Conservation (phyloP, 2,797 vertebrate genomes). For the Fistularia commersonii region DNA sequence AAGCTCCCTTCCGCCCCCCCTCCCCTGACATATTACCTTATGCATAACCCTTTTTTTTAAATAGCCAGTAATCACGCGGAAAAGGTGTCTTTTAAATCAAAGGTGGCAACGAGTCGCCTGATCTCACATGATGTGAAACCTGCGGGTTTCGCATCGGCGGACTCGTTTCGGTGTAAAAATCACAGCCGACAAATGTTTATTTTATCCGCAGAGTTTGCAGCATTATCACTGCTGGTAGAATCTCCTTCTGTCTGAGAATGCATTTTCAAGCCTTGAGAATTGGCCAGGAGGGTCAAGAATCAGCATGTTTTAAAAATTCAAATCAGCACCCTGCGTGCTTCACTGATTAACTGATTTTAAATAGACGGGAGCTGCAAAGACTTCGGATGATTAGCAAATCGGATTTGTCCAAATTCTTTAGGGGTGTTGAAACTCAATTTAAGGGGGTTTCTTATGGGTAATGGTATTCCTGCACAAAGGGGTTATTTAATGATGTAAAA, state of each 20-base stretch:
- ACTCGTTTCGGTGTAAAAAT: conserved; percentile 6
- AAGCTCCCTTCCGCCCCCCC: too few species aligned
- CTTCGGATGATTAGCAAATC: conserved; percentile 18
- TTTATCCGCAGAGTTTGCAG: conserved; percentile 1
- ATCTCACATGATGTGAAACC: background rate
- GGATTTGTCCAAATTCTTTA: conserved; percentile 2
- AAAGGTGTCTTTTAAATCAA: conserved; percentile 7
- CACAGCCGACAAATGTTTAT: background rate
- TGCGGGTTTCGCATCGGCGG: conserved; percentile 2
- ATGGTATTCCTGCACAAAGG: conserved; percentile 1
- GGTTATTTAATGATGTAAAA: background rate
- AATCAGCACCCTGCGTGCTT: background rate
- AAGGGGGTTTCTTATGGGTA: background rate
- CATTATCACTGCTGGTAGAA: conserved; percentile 3
- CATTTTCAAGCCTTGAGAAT: background rate
- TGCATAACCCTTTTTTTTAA: too few species aligned
- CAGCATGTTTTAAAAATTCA: conserved; percentile 4
- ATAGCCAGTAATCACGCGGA: background rate
- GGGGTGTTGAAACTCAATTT: conserved; percentile 5
- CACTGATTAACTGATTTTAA: conserved; percentile 10
- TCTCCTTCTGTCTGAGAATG: conserved; percentile 5
- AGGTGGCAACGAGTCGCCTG: background rate
- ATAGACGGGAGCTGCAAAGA: conserved; percentile 2
- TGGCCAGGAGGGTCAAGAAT: background rate
- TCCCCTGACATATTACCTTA: too few species aligned